Percentiles rank a stretch among this genome's conserved stretches.
Conservation (phyloP, 2,888 invertebrate species). For the Dryobotodes eremita region DNA sequence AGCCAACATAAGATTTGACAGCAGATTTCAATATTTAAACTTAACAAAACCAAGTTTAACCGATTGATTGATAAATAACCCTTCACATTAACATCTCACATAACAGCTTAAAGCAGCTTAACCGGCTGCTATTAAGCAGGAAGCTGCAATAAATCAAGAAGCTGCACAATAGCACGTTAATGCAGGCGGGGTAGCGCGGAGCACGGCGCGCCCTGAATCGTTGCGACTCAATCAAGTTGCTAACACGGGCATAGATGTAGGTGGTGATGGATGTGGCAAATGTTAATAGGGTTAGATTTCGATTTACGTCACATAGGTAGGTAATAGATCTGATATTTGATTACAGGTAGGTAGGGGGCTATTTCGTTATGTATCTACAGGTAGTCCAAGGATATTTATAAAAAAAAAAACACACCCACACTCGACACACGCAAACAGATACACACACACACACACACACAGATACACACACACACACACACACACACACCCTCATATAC, state of each 20-base stretch:
- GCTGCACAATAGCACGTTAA: conserved; percentile 56
- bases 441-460: too few species aligned
- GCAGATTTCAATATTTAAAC: not conserved
- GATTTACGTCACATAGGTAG: not conserved
- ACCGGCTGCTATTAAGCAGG: conserved; percentile 19
- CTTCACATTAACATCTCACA: conserved; percentile 12
- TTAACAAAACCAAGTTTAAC: not conserved
- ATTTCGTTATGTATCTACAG: too few species aligned
- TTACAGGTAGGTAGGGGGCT: too few species aligned
- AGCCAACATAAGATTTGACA: not conserved
- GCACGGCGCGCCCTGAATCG: conserved; percentile 60
- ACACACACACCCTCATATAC: too few species aligned
- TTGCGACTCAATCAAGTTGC: conserved; percentile 63
- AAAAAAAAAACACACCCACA: too few species aligned
- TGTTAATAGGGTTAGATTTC: not conserved
- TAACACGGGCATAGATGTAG: conserved; percentile 15
- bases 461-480: too few species aligned
- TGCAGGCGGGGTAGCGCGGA: conserved; percentile 34
- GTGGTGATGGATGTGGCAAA: conserved; percentile 19
- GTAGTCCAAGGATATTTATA: too few species aligned
- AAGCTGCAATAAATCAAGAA: conserved; percentile 49
- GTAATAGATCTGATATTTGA: too few species aligned
- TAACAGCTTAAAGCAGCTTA: conserved; percentile 37
- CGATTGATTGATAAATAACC: conserved; percentile 7
- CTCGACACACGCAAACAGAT: too few species aligned